Base-by-base conservation (phyloP, 2,113 vertebrate genomes). In the Callaeas wilsoni region DNA sequence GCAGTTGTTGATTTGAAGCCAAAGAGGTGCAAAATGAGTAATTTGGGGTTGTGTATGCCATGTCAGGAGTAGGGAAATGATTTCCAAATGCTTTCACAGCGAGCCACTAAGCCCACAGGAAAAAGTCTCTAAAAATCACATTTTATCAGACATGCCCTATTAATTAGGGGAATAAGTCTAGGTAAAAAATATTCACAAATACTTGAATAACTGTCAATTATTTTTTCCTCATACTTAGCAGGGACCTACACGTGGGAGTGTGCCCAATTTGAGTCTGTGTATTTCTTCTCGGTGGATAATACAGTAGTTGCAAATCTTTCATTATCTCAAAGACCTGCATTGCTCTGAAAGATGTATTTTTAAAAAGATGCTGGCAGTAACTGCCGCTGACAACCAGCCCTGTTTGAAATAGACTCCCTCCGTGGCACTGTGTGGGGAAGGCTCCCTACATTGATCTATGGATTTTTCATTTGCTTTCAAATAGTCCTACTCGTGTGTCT, bases 381-480 rank as follows among this genome's bases (percentile, higher is more conserved):
- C 57, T 93, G 95, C 93, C 0, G 83, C 91, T 92, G 91, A 93
- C 97, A 96, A 84, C 32, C 91, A 84, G 70, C 70, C 84, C 63
- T 71, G 52, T 95, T 93, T 96, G 93, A 96, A 96, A 96, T 64
- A 95, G 91, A 57, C 91, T 95, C 90, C 94, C 87, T 96, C 88
- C 37, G 52, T 95, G 95, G 88, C 91, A 22, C 71, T 67, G 92
- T 52, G 90, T 57, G 94, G 87, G 77, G 89, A 94, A 82, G 69
- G 65, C 81, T 95, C 90, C 3, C 4, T 49, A 79, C 94, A 77
- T 96, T 94, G 41, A 77, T 97, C 93, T 97, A 89, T 97, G 95
- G 94, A 94, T 96, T 90, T 92, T 84, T 82, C 80, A 96, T 98
- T 98, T 97, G 97, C 96, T 97, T 98, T 97, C 95, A 97, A 97